Conservation (phyloP, 2,113 vertebrate genomes). For the Gobiocypris rarus region DNA sequence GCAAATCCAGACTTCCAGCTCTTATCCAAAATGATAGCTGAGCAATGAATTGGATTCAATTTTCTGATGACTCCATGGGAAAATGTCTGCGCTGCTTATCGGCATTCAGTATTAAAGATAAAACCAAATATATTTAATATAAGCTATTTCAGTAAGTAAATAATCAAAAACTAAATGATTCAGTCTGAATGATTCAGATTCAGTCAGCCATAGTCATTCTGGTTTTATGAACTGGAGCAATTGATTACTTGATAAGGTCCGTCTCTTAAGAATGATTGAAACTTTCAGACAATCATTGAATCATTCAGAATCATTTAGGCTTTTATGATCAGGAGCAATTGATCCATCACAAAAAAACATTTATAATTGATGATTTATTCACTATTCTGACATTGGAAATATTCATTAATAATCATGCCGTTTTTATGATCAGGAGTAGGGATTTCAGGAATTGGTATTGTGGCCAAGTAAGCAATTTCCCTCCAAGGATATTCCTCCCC, state of each 20-base stretch:
- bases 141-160: neutral
- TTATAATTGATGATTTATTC: too few relatives aligned
- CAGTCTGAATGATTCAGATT: too few relatives aligned
- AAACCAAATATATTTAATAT: conserved; percentile 1
- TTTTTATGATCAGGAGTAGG: too few relatives aligned
- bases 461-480: too few relatives aligned
- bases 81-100: neutral
- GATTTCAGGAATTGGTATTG: too few relatives aligned
- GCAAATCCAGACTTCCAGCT: conserved; percentile 1
- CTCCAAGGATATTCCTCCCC: too few relatives aligned
- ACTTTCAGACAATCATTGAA: neutral
- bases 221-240: neutral
- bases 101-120: neutral
- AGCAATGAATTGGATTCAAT: neutral
- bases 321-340: too few relatives aligned
- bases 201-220: neutral
- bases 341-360: too few relatives aligned
- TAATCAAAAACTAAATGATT: neutral
- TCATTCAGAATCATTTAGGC: neutral
- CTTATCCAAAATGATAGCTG: conserved; percentile 14
- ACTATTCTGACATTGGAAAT: too few relatives aligned
- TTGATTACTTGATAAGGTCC: neutral
- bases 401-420: neutral
- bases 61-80: neutral
- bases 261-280: neutral